Evolutionary conservation across 2,888 invertebrate genomes (phyloP), one percentile per base, ranked within the genome.

Genomic region (Julus scanicus): DNA sequence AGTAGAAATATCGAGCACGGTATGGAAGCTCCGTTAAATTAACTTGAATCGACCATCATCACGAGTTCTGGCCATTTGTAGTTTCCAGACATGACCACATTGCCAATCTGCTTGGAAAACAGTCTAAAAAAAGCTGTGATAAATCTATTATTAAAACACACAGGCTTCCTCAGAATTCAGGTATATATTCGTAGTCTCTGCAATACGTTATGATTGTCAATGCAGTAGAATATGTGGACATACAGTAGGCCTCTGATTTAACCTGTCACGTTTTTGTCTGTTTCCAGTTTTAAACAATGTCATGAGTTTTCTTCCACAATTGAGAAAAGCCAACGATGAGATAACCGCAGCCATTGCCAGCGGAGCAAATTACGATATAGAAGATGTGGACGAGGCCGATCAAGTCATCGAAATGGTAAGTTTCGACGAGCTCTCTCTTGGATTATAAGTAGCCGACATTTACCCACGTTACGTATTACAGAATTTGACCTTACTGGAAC

Each of bases 371-470:
- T 40, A 0, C n/a, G 20, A 86, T 53, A 86, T 86, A 3, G 86
- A 86, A 8, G 17, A 49, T 20, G 86, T 86, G 49, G 86, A 86
- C 29, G n/a, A 86, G 37, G n/a, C 48, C 49, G 86, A 49, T 0
- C 37, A 40, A 37, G 48, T 86, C 8, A 49, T 86, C 11, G 86
- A 86, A 49, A 86, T 86, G 86, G 86, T 86, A 8, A 49, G 49
- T 2, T n/a, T n/a, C 17, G 29, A 5, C 6, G 5, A 71, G 20
- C 6, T 71, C 13, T 71, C 13, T 39, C 15, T 8, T 15, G n/a
- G 3, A 39, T 11, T 2, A 29, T 29, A 29, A 83, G 5, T 17
- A 53, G 15, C 4, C 15, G 53, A 53, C 13, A 53, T 53, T 53
- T 53, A 53, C 11, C 17, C 53, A 15, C 4, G 53, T 17, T 20